Conservation (phyloP, 1,140 invertebrate genomes). For the Linepithema humile region DNA sequence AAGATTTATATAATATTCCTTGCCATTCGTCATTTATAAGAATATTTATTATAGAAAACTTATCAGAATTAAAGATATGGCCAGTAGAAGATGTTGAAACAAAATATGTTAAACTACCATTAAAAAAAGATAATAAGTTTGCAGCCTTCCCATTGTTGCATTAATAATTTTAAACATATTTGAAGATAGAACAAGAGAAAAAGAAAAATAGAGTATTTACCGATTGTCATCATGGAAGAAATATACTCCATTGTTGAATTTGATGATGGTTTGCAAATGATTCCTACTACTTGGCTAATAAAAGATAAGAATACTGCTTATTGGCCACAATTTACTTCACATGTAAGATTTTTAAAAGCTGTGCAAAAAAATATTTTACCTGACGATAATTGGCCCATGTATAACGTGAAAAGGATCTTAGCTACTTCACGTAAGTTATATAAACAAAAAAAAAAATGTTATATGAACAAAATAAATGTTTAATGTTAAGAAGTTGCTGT, state of each 20-base stretch:
- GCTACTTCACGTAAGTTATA: neutral
- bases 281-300: neutral
- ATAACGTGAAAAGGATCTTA: neutral
- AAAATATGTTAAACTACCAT: constrained; percentile 13
- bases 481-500: no score
- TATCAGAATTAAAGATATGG: neutral
- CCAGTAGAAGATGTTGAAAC: neutral
- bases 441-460: no score
- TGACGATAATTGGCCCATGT: neutral
- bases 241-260: neutral
- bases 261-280: neutral
- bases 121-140: neutral
- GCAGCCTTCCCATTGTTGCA: neutral
- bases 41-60: neutral
- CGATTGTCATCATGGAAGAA: neutral
- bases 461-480: no score
- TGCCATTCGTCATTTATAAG: neutral
- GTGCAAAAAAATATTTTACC: neutral
- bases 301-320: neutral
- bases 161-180: neutral
- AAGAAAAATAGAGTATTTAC: no score
- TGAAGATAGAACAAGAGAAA: no score
- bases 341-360: neutral
- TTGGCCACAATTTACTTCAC: neutral
- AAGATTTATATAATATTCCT: neutral